Evolutionary conservation across 2,113 vertebrate genomes (phyloP).

Genomic region (Alouatta palliata): DNA sequence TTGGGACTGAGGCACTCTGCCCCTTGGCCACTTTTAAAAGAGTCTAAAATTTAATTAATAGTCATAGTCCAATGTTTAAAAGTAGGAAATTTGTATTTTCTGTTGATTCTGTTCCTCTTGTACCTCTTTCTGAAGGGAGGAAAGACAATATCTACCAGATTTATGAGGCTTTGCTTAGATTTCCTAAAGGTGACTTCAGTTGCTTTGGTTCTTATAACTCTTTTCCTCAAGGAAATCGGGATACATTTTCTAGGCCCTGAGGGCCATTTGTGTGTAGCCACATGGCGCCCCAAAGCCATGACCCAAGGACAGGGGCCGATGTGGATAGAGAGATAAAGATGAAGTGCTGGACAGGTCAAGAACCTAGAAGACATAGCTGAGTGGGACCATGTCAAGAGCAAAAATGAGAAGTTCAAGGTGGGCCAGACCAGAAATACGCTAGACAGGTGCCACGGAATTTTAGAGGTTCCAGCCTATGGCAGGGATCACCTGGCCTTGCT

Average conservation of each 20-base stretch:
- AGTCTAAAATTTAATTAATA: background rate
- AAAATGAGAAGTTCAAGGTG: background rate
- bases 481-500: background rate
- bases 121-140: background rate
- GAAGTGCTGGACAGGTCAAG: background rate
- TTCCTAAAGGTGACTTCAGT: background rate
- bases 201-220: slow-evolving; percentile 13
- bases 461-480: background rate
- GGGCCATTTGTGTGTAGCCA: background rate
- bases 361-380: background rate
- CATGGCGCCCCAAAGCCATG: background rate
- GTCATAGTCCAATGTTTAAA: background rate
- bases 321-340: background rate
- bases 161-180: slow-evolving; percentile 19
- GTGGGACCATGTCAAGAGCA: background rate
- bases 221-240: background rate
- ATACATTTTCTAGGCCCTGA: background rate
- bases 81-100: background rate
- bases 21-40: background rate
- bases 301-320: background rate
- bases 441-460: background rate
- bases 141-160: background rate
- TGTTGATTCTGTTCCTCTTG: background rate
- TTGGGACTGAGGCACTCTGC: background rate
- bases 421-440: background rate